Conservation (phyloP, 2,797 vertebrate genomes). For the Tapera naevia region DNA sequence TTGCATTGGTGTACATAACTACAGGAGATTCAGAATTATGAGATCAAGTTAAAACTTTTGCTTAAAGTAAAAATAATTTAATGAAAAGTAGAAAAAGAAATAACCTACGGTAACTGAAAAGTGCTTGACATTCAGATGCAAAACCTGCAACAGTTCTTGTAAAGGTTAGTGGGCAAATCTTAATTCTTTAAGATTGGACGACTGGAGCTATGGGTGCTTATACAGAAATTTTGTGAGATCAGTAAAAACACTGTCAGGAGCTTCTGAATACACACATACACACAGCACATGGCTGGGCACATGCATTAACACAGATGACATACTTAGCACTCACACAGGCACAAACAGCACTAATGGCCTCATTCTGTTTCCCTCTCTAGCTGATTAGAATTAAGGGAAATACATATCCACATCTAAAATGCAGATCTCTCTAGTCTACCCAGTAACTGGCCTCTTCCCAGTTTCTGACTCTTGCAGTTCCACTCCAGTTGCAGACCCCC, state of each 20-base stretch:
- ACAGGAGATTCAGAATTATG: neutral
- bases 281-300: no score
- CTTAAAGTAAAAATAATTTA: neutral
- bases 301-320: neutral
- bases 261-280: neutral
- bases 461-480: neutral
- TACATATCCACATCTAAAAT: neutral
- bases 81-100: neutral
- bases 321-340: neutral
- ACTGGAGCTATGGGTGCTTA: neutral
- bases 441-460: neutral
- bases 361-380: neutral
- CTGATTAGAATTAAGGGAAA: neutral
- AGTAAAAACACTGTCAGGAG: neutral
- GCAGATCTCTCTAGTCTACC: neutral
- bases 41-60: neutral
- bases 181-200: neutral
- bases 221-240: neutral
- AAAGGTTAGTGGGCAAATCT: neutral
- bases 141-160: neutral
- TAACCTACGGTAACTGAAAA: neutral
- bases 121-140: neutral
- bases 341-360: neutral
- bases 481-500: neutral
- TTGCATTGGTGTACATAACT: neutral